Conservation (phyloP, 2,113 vertebrate species). For the Arenaria interpres region DNA sequence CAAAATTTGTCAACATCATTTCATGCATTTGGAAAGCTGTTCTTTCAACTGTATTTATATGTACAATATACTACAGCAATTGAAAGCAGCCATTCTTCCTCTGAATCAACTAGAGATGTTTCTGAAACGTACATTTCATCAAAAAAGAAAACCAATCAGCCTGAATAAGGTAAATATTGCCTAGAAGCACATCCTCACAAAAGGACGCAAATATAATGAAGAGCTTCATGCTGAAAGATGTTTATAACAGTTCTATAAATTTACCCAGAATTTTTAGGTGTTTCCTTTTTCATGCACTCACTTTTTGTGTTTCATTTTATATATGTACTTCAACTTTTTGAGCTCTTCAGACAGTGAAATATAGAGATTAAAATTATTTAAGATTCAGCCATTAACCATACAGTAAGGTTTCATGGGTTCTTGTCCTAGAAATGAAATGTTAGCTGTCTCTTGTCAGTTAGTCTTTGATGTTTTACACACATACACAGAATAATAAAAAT, state of each 20-base stretch:
- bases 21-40: background rate
- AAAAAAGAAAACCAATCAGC: background rate
- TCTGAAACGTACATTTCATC: background rate
- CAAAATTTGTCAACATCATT: background rate
- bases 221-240: background rate
- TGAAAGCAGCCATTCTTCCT: background rate
- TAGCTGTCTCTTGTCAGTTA: slow-evolving; percentile 50
- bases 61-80: background rate
- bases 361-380: background rate
- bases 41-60: background rate
- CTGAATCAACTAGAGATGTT: background rate
- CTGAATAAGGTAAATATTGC: background rate
- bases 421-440: slow-evolving; percentile 51
- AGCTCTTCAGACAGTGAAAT: background rate
- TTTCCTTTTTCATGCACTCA: background rate
- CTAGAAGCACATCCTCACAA: background rate
- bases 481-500: slow-evolving; percentile 62
- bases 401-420: background rate
- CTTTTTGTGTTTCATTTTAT: background rate
- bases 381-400: slow-evolving; percentile 8
- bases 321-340: background rate
- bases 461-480: slow-evolving; percentile 51
- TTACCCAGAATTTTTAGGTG: background rate
- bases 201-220: background rate
- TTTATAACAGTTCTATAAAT: background rate